Base-by-base conservation (phyloP, 2,113 vertebrate genomes). In the Capreolus pygargus region DNA sequence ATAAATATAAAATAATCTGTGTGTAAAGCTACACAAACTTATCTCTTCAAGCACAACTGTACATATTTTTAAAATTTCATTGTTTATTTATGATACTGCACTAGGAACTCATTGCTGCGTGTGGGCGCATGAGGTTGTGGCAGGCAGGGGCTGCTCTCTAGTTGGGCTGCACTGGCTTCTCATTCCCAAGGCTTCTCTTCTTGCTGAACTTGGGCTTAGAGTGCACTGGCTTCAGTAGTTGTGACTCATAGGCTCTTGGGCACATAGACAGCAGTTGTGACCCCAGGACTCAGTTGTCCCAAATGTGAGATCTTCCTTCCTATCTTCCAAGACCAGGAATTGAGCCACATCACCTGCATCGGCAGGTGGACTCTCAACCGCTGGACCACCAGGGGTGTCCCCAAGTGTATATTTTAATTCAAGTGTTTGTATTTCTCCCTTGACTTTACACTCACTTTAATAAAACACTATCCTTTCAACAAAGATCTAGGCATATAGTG, bases 101-200 rank as follows among this genome's bases (percentile, higher is more conserved):
- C 13, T 27, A 7, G 36, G 19, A 0, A 2, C 1, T 43, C 70
- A 27, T 7, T 6, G 11, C 36, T 74, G 70, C 3, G 0, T 7
- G 70, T 43, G 70, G 36, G 36, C 6, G 25, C 21, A 7, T 11
- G 6, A 13, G 36, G 70, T 25, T 7, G 70, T 6, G 36, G 11
- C 70, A 13, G 6, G 36, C 21, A 70, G 36, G 11, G 70, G 21
- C 9, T 13, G 12, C 70, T 74, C 64, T 70, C 11, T 43, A 43
- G 70, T 0, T 39, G n/a, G 12, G 36, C 21, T 25, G 36, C 1
- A 2, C 36, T 23, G 36, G 21, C 70, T 74, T 13, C 36, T 74
- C 67, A 25, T 25, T 7, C 36, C 36, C 11, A 2, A 0, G 67
- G 36, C 11, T 23, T 74, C 70, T 43, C 36, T 74, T 43, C 11